Conservation (phyloP, 2,888 invertebrate genomes). For the Pachydiplax longipennis region DNA sequence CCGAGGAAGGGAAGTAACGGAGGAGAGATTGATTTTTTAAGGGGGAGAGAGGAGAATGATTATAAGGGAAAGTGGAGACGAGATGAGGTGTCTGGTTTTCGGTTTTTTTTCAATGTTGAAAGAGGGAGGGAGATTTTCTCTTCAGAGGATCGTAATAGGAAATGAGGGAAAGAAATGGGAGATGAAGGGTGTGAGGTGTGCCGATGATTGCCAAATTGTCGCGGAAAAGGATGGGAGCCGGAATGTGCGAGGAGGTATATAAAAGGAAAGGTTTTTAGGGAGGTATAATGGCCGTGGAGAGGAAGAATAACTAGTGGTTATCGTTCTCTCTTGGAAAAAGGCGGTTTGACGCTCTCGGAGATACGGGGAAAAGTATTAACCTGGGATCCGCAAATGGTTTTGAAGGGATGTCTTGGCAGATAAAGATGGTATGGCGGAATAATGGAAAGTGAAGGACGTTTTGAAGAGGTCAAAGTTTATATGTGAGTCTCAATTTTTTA, state of each 20-base stretch:
- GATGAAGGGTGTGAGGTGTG: background rate
- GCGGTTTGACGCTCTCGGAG: background rate
- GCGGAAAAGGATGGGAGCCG: background rate
- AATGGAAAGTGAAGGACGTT: background rate
- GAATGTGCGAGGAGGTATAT: background rate
- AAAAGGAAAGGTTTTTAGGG: background rate
- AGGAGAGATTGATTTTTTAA: background rate
- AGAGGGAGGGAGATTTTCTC: slow-evolving; percentile 18
- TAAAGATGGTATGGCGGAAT: background rate
- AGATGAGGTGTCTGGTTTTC: slow-evolving; percentile 34
- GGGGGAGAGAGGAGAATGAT: background rate
- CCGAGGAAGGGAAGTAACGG: background rate
- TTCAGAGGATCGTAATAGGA: slow-evolving; percentile 15
- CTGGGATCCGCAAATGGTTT: background rate
- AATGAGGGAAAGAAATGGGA: slow-evolving; percentile 17
- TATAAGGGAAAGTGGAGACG: slow-evolving; percentile 38
- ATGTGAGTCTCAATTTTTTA: too few relatives aligned
- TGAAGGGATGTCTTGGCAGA: background rate
- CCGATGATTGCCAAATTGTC: slow-evolving; percentile 44
- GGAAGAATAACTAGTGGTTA: background rate
- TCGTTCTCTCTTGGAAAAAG: background rate
- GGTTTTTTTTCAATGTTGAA: background rate
- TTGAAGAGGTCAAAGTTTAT: background rate
- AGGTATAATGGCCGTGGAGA: background rate
- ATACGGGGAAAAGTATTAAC: background rate